Conservation (phyloP, 2,113 vertebrate species). For the Lynx canadensis region DNA sequence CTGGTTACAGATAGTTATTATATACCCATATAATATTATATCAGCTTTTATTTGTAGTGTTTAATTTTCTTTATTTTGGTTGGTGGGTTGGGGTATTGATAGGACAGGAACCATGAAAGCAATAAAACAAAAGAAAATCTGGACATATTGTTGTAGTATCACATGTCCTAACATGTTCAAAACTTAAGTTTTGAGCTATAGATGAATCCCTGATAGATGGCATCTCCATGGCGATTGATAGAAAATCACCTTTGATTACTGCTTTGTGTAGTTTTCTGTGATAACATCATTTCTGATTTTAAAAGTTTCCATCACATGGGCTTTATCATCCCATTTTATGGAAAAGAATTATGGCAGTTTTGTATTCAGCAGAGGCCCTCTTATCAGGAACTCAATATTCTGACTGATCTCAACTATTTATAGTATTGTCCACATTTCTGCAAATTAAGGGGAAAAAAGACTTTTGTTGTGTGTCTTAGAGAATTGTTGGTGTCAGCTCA, state of each 20-base stretch:
- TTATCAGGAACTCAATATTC: constrained; percentile 28
- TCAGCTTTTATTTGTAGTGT: constrained; percentile 41
- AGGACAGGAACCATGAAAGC: constrained; percentile 13
- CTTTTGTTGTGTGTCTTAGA: constrained; percentile 37
- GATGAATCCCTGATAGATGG: constrained; percentile 9
- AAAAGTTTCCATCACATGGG: constrained; percentile 46
- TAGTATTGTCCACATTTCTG: neutral
- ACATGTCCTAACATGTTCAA: neutral
- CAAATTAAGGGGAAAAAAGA: constrained; percentile 11
- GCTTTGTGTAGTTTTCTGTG: constrained; percentile 29
- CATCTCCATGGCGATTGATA: constrained; percentile 26
- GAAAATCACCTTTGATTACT: constrained; percentile 59
- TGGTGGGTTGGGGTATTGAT: constrained; percentile 6
- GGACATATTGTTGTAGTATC: constrained; percentile 2
- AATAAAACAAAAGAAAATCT: constrained; percentile 55
- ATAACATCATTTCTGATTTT: constrained; percentile 47
- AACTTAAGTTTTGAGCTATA: constrained; percentile 40
- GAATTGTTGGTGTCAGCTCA: constrained; percentile 49
- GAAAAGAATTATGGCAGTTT: constrained; percentile 48
- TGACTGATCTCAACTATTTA: constrained; percentile 42
- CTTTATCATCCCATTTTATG: constrained; percentile 33
- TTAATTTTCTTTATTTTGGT: constrained; percentile 57
- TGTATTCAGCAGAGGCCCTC: neutral
- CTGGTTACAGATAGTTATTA: constrained; percentile 14
- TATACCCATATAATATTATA: neutral